Conservation (phyloP, 2,113 vertebrate species). For the Symphodus melops region DNA sequence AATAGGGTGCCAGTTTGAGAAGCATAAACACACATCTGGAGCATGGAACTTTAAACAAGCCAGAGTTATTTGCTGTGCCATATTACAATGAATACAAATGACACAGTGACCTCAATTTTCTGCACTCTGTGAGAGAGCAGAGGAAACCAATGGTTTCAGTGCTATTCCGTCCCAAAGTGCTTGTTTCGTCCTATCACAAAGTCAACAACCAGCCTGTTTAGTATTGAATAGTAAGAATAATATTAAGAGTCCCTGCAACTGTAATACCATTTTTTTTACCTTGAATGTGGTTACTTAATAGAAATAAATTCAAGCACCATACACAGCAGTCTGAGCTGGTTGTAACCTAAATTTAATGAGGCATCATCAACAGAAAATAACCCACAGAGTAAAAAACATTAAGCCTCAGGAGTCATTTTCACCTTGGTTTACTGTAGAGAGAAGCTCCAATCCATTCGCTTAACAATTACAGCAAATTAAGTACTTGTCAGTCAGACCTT, state of each 20-base stretch:
- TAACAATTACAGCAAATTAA: slow-evolving; percentile 80
- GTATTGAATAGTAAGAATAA: slow-evolving; percentile 62
- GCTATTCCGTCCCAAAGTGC: slow-evolving; percentile 67
- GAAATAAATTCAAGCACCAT: slow-evolving; percentile 41
- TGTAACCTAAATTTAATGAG: slow-evolving; percentile 73
- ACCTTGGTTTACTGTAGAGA: slow-evolving; percentile 60
- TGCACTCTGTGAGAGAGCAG: slow-evolving; percentile 64
- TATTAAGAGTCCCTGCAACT: slow-evolving; percentile 54
- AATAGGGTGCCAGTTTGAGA: slow-evolving; percentile 69
- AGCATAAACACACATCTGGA: slow-evolving; percentile 67
- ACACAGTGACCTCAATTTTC: slow-evolving; percentile 80
- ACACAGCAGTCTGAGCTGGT: slow-evolving; percentile 14
- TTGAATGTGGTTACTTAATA: slow-evolving; percentile 49
- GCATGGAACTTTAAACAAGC: slow-evolving; percentile 76
- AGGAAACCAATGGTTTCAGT: slow-evolving; percentile 67
- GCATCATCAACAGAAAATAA: slow-evolving; percentile 47
- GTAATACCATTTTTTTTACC: slow-evolving; percentile 38
- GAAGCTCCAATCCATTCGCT: slow-evolving; percentile 61
- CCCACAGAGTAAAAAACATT: slow-evolving; percentile 57
- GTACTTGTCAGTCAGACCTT: slow-evolving; percentile 80
- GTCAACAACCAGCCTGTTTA: slow-evolving; percentile 73
- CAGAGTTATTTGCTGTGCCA: slow-evolving; percentile 69
- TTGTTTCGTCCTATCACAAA: slow-evolving; percentile 74
- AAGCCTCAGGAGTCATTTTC: slow-evolving; percentile 66
- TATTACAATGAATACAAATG: slow-evolving; percentile 79